Evolutionary conservation across 2,797 vertebrate genomes (phyloP), one percentile per base, ranked within the genome.

Genomic region (Acipenser ruthenus): DNA sequence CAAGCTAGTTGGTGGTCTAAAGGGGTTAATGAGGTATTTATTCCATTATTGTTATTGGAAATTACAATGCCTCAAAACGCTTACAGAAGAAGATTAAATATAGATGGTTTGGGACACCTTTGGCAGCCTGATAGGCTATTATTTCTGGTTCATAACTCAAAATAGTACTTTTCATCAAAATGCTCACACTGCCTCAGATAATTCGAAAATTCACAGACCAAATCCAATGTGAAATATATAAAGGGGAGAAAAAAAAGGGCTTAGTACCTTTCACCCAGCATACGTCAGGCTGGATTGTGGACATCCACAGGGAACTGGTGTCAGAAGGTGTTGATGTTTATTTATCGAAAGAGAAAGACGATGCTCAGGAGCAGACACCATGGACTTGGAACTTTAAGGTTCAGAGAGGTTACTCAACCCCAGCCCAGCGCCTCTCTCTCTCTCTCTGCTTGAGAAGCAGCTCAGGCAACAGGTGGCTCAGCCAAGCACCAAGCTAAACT

Each of bases 131-230:
- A 83, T 77, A 75, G 77, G 77, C 79, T 76, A 77, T 80, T 85
- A 82, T 87, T 89, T 88, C 87, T 84, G 87, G 85, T 83, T 86
- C 86, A 83, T 89, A 86, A 87, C 84, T 80, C 84, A 83, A 79
- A 83, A 79, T 75, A 79, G 73, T 79, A 80, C 81, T 87, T 85
- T 84, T 86, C 80, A 81, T 88, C 80, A 80, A 78, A 80, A 79
- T 82, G 70, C 37, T 37, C 37, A 82, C 83, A 79, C 73, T 80
- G 75, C 83, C 80, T 80, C 77, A 83, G 81, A 88, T 89, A 90
- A 93, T 89, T 90, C 87, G 81, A 86, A 86, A 87, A 78, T 79
- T 79, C 88, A 79, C 81, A 80, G 84, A 87, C 83, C 86, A 87
- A 88, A 91, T 86, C 87, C 82, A 84, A 87, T 83, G 83, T 88